Conservation (phyloP, 2,888 invertebrate genomes). For the Andrena praecox region DNA sequence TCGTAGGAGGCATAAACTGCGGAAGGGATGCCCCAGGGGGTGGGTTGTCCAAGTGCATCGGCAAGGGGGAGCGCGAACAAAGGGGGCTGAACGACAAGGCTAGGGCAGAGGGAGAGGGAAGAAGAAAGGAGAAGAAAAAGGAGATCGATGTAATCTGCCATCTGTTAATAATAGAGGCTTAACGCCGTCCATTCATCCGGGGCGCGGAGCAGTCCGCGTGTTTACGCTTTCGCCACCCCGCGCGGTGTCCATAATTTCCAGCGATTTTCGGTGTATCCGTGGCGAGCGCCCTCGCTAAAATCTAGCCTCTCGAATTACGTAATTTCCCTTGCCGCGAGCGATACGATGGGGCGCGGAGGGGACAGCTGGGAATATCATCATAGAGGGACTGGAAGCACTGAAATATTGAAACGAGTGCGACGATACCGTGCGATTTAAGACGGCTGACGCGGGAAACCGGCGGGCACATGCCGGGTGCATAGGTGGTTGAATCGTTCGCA, state of each 20-base stretch:
- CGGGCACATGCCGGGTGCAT: not conserved
- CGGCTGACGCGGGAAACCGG: not conserved
- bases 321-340: conserved; percentile 19
- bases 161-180: conserved; percentile 84
- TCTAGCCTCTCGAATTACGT: conserved; percentile 38
- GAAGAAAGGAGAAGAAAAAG: conserved; percentile 10
- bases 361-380: conserved; percentile 27
- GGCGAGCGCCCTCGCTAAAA: not conserved
- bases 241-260: conserved; percentile 30
- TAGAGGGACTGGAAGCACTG: not conserved
- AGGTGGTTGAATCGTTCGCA: no score
- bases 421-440: not conserved
- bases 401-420: conserved; percentile 38
- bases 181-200: conserved; percentile 78
- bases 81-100: conserved; percentile 49
- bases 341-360: conserved; percentile 21
- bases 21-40: conserved; percentile 65
- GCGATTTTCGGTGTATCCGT: conserved; percentile 19
- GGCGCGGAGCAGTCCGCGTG: conserved; percentile 49
- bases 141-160: conserved; percentile 83
- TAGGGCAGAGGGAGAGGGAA: conserved; percentile 73
- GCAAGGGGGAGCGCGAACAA: conserved; percentile 57
- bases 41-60: conserved; percentile 56
- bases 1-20: conserved; percentile 81
- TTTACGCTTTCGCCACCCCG: conserved; percentile 50